Conservation (phyloP, 2,797 vertebrate species). For the Anguilla marmorata region DNA sequence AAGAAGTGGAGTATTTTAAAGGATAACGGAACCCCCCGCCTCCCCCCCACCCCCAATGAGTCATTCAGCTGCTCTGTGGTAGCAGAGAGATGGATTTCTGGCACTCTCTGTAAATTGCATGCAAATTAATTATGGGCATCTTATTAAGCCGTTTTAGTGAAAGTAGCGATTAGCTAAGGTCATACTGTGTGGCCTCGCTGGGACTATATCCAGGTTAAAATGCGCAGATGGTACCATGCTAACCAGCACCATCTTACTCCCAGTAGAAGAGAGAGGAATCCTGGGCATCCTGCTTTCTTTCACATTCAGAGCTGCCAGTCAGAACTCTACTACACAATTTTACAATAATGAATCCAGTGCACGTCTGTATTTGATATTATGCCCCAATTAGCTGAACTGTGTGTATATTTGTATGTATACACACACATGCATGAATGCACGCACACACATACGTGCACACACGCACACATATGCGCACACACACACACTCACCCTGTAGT, state of each 20-base stretch:
- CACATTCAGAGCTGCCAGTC: background rate
- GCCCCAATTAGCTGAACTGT: background rate
- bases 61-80: background rate
- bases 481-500: no score
- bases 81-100: background rate
- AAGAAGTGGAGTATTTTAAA: background rate
- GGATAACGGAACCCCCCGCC: background rate
- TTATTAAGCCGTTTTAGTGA: background rate
- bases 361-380: background rate
- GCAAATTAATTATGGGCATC: slow-evolving; percentile 10
- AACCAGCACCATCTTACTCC: background rate
- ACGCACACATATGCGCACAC: no score
- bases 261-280: background rate
- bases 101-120: background rate
- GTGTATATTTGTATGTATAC: background rate
- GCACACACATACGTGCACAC: no score
- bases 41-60: background rate
- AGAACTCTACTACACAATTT: background rate
- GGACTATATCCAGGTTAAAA: background rate
- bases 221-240: background rate
- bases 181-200: background rate
- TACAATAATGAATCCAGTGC: background rate
- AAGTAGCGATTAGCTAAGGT: background rate
- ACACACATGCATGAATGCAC: background rate
- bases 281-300: background rate